Conservation (phyloP, 2,113 vertebrate genomes). For the Choloepus hoffmanni region DNA sequence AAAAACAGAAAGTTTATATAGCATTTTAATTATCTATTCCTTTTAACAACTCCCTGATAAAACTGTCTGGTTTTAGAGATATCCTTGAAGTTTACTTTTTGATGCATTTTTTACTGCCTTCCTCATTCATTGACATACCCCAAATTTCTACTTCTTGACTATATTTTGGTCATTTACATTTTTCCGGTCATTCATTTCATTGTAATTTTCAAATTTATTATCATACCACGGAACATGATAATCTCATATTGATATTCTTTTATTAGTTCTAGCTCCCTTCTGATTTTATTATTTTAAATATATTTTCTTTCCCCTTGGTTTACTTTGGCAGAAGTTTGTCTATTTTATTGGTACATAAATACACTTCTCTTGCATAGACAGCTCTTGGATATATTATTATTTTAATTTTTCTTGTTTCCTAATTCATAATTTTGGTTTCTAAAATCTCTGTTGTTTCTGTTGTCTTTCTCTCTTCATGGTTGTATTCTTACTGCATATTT, state of each 20-base stretch:
- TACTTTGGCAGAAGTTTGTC: neutral
- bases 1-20: neutral
- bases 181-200: neutral
- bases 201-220: slow-evolving; percentile 9
- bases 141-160: slow-evolving; percentile 22
- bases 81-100: neutral
- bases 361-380: neutral
- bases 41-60: neutral
- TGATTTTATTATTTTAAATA: neutral
- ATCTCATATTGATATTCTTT: neutral
- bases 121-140: neutral
- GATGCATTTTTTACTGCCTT: neutral
- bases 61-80: neutral
- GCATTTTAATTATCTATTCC: neutral
- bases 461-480: neutral
- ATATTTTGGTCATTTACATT: neutral
- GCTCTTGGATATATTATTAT: neutral
- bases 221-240: neutral
- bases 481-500: neutral
- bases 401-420: neutral
- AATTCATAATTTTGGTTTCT: neutral
- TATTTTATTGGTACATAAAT: neutral
- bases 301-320: neutral
- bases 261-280: neutral
- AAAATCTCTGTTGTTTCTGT: neutral